phyloP scores from a whole-genome alignment of 2,113 vertebrate species.

The Notiomystis cincta region DNA sequence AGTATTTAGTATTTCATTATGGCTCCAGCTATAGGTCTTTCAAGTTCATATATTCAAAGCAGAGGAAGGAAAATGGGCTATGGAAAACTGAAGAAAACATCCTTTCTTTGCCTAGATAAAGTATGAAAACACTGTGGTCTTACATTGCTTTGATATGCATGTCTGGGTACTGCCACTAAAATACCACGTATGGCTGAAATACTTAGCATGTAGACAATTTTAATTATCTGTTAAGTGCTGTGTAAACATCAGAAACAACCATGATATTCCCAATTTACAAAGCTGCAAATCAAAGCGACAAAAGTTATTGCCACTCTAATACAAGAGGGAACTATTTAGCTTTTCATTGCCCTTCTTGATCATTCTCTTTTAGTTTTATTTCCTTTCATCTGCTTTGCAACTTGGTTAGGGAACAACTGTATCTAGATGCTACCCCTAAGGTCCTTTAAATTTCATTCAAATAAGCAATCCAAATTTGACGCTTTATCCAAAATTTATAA shows the following conservation, averaged over 20 bases:
- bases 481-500: not conserved
- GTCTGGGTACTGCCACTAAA: not conserved
- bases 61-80: not conserved
- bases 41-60: not conserved
- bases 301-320: slow-evolving; percentile 23
- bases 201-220: slow-evolving; percentile 3
- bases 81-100: not conserved
- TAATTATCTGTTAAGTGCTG: slow-evolving; percentile 27
- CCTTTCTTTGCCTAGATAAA: not conserved
- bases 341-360: slow-evolving; percentile 23
- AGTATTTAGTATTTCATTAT: not conserved
- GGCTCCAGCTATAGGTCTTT: not conserved
- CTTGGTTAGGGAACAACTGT: not conserved
- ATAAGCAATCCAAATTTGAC: not conserved
- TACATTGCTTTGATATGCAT: not conserved
- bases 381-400: not conserved
- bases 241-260: slow-evolving; percentile 1
- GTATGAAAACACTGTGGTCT: not conserved
- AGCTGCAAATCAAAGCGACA: slow-evolving; percentile 36
- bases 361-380: slow-evolving; percentile 6
- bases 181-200: not conserved
- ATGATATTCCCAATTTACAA: slow-evolving; percentile 46
- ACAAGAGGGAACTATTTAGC: not conserved
- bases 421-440: not conserved
- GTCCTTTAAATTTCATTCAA: not conserved